Conservation (phyloP, 1,140 invertebrate species). For the Melitaea cinxia region DNA sequence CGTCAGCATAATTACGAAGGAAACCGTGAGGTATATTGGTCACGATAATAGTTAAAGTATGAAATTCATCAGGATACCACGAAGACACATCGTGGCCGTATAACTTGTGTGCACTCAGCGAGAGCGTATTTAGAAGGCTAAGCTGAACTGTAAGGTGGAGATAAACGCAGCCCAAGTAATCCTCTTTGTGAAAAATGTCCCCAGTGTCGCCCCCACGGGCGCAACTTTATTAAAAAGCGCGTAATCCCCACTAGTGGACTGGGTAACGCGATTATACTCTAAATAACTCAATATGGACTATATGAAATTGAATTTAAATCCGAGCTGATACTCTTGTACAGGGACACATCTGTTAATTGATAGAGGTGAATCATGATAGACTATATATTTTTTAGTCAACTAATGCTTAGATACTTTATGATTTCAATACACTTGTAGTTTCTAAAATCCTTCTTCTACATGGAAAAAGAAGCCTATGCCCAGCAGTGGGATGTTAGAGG, state of each 20-base stretch:
- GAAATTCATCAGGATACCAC: conserved; percentile 14
- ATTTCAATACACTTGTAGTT: background rate
- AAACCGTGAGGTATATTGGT: background rate
- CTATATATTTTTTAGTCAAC: background rate
- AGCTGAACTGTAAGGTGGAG: conserved; percentile 77
- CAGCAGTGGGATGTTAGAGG: no score
- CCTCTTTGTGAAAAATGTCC: conserved; percentile 81
- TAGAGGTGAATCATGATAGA: background rate
- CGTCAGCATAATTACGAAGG: background rate
- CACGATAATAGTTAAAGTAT: background rate
- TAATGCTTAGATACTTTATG: background rate
- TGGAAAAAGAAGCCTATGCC: no score
- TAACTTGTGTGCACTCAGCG: conserved; percentile 66
- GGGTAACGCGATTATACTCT: conserved; percentile 77
- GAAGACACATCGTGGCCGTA: conserved; percentile 38
- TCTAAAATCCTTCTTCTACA: no score
- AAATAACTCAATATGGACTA: conserved; percentile 75
- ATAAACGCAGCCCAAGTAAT: conserved; percentile 79
- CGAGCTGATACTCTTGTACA: conserved; percentile 43
- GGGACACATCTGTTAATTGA: conserved; percentile 12
- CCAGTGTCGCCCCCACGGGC: conserved; percentile 67
- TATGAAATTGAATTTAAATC: conserved; percentile 80
- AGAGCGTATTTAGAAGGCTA: conserved; percentile 72
- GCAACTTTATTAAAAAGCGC: conserved; percentile 79
- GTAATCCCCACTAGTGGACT: conserved; percentile 78